Evolutionary conservation across 1,140 invertebrate genomes (phyloP).

Genomic region (Zaprionus tsacasi): DNA sequence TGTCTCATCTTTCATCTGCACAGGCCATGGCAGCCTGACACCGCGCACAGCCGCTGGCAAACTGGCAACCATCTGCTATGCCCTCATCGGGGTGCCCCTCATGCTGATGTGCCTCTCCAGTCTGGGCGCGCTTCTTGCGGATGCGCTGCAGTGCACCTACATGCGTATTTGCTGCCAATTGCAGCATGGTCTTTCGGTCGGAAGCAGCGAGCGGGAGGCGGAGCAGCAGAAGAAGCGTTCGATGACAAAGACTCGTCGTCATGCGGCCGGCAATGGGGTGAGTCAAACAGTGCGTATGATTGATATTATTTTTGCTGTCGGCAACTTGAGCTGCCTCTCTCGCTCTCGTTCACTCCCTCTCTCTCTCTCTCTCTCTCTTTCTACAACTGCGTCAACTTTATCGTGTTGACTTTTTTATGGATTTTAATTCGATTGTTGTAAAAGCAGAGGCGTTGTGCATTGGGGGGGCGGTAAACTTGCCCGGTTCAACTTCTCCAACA

Average conservation of each 20-base stretch:
- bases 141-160: constrained; percentile 89
- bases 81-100: constrained; percentile 92
- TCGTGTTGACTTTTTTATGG: constrained; percentile 65
- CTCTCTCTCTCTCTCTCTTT: neutral
- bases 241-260: constrained; percentile 46
- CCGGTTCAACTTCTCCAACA: constrained; percentile 33
- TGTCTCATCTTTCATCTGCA: constrained; percentile 75
- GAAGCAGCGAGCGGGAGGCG: neutral
- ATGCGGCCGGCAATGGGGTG: constrained; percentile 58
- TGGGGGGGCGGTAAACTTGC: neutral
- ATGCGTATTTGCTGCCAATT: constrained; percentile 87
- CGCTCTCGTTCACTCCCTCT: neutral
- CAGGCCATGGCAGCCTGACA: constrained; percentile 92
- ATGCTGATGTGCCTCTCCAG: constrained; percentile 95
- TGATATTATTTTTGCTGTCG: constrained; percentile 58
- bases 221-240: constrained; percentile 19
- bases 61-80: constrained; percentile 94
- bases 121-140: constrained; percentile 91
- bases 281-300: constrained; percentile 70
- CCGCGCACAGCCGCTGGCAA: constrained; percentile 92
- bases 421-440: constrained; percentile 59
- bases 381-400: constrained; percentile 33
- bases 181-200: constrained; percentile 39
- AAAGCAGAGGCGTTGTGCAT: neutral
- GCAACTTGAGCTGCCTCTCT: constrained; percentile 32